These are phyloP conservation scores for Girardinus metallicus DNA, from an alignment of 2,797 vertebrate species.

Conservation along the genomic window DNA sequence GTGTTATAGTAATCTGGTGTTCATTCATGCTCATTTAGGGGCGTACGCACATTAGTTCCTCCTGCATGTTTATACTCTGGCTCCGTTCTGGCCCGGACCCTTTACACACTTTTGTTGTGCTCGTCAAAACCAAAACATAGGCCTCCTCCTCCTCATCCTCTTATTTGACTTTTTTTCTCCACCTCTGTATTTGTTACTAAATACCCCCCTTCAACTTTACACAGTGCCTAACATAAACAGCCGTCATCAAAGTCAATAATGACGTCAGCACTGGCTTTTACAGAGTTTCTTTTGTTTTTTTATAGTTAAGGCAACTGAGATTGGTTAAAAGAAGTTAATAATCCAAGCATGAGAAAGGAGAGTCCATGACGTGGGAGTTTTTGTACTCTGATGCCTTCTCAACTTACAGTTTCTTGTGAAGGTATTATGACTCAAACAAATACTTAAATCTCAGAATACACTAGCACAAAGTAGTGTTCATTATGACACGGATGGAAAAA, in stretches of 20 bases:
- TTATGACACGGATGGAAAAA: neutral
- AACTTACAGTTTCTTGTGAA: neutral
- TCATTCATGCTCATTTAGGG: conserved; percentile 47
- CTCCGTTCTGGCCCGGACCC: conserved; percentile 45
- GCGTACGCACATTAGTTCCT: conserved; percentile 39
- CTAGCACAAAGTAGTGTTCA: neutral
- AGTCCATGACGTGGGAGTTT: neutral
- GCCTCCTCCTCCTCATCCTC: conserved; percentile 12
- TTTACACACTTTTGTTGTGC: conserved; percentile 33
- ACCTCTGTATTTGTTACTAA: conserved; percentile 4
- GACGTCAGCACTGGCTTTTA: conserved; percentile 17
- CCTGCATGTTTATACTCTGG: conserved; percentile 51
- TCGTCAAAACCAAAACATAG: conserved; percentile 43
- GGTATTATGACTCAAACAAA: neutral
- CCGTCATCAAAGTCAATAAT: neutral
- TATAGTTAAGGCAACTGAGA: neutral
- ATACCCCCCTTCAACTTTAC: conserved; percentile 24
- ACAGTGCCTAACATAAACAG: conserved; percentile 15
- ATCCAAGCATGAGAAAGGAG: conserved; percentile 2
- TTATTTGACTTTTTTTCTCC: neutral
- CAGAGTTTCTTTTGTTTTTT: neutral
- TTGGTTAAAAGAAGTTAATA: conserved; percentile 14
- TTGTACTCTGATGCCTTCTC: neutral
- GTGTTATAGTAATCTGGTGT: conserved; percentile 36
- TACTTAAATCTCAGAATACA: neutral